Evolutionary conservation across 2,888 invertebrate genomes (phyloP).

Genomic region (Drosophila meridiana): DNA sequence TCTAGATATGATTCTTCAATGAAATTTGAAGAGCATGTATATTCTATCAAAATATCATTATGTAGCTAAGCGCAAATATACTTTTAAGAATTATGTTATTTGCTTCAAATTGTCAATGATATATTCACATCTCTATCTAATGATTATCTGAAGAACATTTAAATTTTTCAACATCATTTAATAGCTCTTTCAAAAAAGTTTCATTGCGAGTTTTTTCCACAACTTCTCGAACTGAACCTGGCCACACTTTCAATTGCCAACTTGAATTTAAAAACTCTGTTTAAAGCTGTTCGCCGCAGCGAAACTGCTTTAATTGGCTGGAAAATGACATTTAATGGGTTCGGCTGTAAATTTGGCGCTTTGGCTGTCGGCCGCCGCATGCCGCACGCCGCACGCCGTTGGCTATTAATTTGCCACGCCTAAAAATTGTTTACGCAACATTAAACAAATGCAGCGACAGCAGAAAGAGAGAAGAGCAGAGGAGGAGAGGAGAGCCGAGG

Average conservation of each 20-base stretch:
- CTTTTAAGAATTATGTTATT: too few relatives aligned
- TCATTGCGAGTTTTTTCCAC: background rate
- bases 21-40: too few relatives aligned
- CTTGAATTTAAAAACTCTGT: background rate
- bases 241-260: background rate
- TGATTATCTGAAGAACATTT: too few relatives aligned
- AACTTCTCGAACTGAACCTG: background rate
- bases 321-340: slow-evolving; percentile 62
- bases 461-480: slow-evolving; percentile 46
- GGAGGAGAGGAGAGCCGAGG: background rate
- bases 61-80: too few relatives aligned
- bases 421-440: slow-evolving; percentile 72
- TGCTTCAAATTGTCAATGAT: too few relatives aligned
- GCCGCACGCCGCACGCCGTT: background rate
- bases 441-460: slow-evolving; percentile 73
- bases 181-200: background rate
- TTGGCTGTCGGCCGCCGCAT: slow-evolving; percentile 1
- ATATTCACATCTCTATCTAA: too few relatives aligned
- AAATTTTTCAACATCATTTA: too few relatives aligned
- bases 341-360: slow-evolving; percentile 34
- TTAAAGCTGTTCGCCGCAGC: background rate
- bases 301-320: slow-evolving; percentile 62
- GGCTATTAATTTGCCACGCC: slow-evolving; percentile 69
- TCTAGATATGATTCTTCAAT: too few relatives aligned
- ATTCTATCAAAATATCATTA: too few relatives aligned